phyloP scores from a whole-genome alignment of 2,797 vertebrate species.

The Geotrypetes seraphini region DNA sequence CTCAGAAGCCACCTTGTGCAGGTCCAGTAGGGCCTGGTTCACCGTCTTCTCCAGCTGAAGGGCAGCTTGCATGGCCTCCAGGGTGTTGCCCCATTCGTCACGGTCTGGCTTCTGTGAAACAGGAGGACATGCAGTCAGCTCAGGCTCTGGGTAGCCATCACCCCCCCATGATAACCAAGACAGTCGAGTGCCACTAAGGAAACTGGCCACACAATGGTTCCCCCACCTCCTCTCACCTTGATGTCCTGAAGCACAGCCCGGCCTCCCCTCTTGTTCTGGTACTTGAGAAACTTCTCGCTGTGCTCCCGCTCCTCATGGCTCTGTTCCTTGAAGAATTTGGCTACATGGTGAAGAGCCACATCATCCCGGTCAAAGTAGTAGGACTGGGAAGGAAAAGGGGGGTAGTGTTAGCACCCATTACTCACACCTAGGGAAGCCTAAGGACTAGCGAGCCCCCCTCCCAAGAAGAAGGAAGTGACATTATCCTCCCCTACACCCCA shows the following conservation, averaged over 20 bases:
- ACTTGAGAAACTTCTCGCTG: conserved; percentile 56
- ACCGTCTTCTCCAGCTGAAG: conserved; percentile 19
- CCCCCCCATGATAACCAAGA: too few species aligned
- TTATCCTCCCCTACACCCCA: too few species aligned
- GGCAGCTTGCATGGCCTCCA: conserved; percentile 31
- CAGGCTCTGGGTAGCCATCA: too few species aligned
- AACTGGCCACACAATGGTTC: too few species aligned
- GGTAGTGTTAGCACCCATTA: too few species aligned
- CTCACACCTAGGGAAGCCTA: too few species aligned
- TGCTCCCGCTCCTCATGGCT: conserved; percentile 60
- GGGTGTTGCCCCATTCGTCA: conserved; percentile 23
- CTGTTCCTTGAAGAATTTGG: conserved; percentile 55
- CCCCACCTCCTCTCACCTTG: conserved; percentile 44
- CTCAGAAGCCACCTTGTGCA: conserved; percentile 16
- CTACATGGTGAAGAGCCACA: conserved; percentile 59
- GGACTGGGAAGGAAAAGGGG: conserved; percentile 34
- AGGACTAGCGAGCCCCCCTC: too few species aligned
- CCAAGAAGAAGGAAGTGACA: too few species aligned
- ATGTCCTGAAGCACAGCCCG: conserved; percentile 56
- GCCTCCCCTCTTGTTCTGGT: conserved; percentile 65
- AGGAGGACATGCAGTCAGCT: too few species aligned
- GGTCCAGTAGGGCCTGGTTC: conserved; percentile 22
- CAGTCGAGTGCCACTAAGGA: too few species aligned
- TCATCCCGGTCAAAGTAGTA: conserved; percentile 73
- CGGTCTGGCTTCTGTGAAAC: conserved; percentile 35